Evolutionary conservation across 2,797 vertebrate genomes (phyloP).

Genomic region (Dryobates pubescens): DNA sequence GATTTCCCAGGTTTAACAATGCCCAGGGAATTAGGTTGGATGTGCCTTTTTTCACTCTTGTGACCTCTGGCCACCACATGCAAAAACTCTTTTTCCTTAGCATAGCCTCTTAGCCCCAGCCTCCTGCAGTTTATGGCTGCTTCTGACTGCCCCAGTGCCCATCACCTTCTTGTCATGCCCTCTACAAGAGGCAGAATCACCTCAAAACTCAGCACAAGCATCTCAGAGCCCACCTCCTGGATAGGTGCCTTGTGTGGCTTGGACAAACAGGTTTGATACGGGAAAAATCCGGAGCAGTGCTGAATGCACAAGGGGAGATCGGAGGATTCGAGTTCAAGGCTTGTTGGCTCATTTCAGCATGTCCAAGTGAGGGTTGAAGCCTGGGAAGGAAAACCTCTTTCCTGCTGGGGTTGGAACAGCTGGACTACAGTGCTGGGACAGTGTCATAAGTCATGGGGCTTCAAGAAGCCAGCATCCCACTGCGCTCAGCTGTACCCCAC

Average conservation of each 20-base stretch:
- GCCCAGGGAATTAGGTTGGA: neutral
- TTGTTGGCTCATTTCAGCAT: slow-evolving; percentile 2
- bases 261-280: neutral
- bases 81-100: neutral
- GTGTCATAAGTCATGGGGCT: neutral
- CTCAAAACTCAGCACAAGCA: neutral
- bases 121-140: neutral
- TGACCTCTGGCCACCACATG: neutral
- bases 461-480: neutral
- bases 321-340: slow-evolving; percentile 8
- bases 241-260: neutral
- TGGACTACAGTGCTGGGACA: accelerated
- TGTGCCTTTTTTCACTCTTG: neutral
- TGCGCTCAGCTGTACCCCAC: neutral
- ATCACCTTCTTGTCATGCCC: neutral
- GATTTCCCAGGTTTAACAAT: neutral
- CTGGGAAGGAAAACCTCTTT: neutral
- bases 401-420: neutral
- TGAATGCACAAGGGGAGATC: neutral
- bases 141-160: neutral
- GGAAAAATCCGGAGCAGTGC: neutral
- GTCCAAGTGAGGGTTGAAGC: neutral
- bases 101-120: neutral
- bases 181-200: neutral
- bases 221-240: neutral